Evolutionary conservation across 92 coral and sea anemone species (phyloP).

Genomic region (Meandrina meandrites): DNA sequence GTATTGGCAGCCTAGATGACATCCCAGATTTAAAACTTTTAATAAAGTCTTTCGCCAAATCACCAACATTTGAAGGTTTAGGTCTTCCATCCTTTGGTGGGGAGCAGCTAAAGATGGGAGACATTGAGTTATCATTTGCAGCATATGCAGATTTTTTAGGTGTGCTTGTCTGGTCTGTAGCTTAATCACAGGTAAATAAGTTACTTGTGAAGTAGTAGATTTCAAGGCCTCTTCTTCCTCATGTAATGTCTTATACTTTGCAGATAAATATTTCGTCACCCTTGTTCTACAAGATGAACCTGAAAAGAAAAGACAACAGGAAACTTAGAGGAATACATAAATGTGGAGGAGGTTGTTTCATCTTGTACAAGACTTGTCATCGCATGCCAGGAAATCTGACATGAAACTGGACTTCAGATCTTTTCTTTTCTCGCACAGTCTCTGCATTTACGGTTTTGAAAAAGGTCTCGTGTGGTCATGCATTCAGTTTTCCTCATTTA

Average conservation of each 20-base stretch:
- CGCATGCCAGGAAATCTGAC: too few species aligned
- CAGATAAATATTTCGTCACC: conserved; percentile 44
- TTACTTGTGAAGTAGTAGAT: conserved; percentile 29
- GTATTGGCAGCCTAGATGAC: conserved; percentile 34
- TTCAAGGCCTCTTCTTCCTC: conserved; percentile 59
- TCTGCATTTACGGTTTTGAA: too few species aligned
- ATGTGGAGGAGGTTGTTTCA: too few species aligned
- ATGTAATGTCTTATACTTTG: conserved; percentile 29
- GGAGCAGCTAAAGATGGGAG: conserved; percentile 51
- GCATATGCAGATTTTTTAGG: background rate
- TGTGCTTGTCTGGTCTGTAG: background rate
- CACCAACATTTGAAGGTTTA: conserved; percentile 30
- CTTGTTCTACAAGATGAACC: conserved; percentile 65
- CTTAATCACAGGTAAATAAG: background rate
- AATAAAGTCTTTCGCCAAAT: conserved; percentile 32
- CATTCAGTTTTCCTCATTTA: too few species aligned
- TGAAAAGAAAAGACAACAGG: conserved; percentile 34
- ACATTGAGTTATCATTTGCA: conserved; percentile 19
- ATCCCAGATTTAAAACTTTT: conserved; percentile 25
- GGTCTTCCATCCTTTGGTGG: conserved; percentile 17
- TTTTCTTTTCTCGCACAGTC: too few species aligned
- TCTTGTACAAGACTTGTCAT: too few species aligned
- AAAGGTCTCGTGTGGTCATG: too few species aligned
- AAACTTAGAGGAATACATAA: too few species aligned
- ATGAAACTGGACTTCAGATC: too few species aligned